Conservation (phyloP, 2,113 vertebrate genomes). For the Sander vitreus region DNA sequence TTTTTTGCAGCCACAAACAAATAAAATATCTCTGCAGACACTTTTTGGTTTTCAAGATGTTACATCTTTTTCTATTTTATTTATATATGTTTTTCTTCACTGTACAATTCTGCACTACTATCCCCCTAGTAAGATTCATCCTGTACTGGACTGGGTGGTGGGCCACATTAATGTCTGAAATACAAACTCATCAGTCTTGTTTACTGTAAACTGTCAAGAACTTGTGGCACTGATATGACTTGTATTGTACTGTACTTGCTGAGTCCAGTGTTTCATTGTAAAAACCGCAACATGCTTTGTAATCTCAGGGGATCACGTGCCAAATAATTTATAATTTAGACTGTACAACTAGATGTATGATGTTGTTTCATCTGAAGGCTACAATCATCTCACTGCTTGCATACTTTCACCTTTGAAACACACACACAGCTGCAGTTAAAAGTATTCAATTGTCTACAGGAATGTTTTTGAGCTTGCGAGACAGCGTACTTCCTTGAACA, state of each 20-base stretch:
- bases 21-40: neutral
- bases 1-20: neutral
- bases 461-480: conserved; percentile 52
- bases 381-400: neutral
- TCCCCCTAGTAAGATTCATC: neutral
- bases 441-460: conserved; percentile 41
- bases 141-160: neutral
- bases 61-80: neutral
- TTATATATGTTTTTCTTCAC: neutral
- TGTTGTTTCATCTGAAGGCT: neutral
- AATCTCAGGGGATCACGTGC: neutral
- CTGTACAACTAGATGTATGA: neutral
- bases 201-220: conserved; percentile 25
- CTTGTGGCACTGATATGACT: neutral
- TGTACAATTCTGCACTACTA: neutral
- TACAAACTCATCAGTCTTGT: conserved; percentile 26
- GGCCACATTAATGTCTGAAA: conserved; percentile 28
- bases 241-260: conserved; percentile 2
- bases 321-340: neutral
- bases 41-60: neutral
- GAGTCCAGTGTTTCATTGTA: neutral
- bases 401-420: conserved; percentile 35
- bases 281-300: neutral
- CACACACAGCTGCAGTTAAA: conserved; percentile 41
- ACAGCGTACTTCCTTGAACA: conserved; percentile 54